phyloP scores from a whole-genome alignment of 2,888 invertebrate genomes.

The Tortricodes alternella region DNA sequence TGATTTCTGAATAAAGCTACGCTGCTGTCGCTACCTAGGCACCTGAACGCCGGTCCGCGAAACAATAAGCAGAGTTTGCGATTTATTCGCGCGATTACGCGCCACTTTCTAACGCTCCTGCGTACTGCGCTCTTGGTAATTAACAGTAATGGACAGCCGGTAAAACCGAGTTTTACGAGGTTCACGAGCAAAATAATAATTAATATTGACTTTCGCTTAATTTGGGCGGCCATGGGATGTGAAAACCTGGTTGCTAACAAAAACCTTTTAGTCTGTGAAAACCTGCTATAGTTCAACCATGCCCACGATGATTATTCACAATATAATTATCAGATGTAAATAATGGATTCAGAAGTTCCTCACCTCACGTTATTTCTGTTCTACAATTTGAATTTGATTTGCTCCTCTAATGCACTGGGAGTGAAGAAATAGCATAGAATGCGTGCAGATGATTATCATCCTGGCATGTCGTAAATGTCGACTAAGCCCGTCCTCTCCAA shows the following conservation, averaged over 20 bases:
- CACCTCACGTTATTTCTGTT: too few species aligned
- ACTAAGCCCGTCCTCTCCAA: too few species aligned
- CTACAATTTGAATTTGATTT: too few species aligned
- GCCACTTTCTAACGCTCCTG: conserved; percentile 22
- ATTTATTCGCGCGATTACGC: conserved; percentile 44
- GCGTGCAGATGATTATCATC: too few species aligned
- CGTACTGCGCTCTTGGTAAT: conserved; percentile 38
- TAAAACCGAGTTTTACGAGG: conserved; percentile 41
- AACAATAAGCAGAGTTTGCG: conserved; percentile 62
- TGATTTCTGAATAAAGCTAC: too few species aligned
- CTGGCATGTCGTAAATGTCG: too few species aligned
- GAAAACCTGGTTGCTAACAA: neutral
- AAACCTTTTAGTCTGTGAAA: too few species aligned
- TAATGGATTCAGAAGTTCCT: too few species aligned
- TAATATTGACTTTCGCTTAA: conserved; percentile 25
- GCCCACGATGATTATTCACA: too few species aligned
- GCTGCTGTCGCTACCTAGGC: conserved; percentile 59
- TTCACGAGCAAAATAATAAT: conserved; percentile 31
- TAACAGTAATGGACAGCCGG: conserved; percentile 46
- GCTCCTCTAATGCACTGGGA: too few species aligned
- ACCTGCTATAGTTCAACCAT: neutral
- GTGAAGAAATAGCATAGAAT: too few species aligned
- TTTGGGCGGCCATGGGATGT: neutral
- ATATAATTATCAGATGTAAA: too few species aligned
- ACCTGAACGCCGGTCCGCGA: conserved; percentile 61